Evolutionary conservation across 37 sponge, comb jelly and placozoan genomes (phyloP), one percentile per base, ranked within the genome.

Genomic region (Crambe crambe): DNA sequence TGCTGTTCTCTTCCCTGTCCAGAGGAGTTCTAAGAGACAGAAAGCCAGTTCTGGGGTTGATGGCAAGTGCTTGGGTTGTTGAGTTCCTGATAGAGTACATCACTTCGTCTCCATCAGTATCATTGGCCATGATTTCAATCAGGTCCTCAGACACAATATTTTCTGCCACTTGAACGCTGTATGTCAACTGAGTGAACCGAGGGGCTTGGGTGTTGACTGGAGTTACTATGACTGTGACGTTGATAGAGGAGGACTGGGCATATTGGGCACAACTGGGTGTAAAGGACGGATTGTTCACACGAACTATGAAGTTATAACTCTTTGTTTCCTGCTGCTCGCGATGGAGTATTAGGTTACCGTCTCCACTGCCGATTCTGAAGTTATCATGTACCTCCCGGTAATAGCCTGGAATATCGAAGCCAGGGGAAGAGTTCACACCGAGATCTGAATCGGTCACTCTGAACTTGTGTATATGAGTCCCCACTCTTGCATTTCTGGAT

Each of bases 71-170:
- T 25, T 74, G 54, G 41, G 40, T 21, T 6, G 12, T 58, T 3
- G 58, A 29, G 9, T 68, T 29, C 10, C 38, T 9, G 43, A 80
- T 74, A 3, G 60, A 81, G 35, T 75, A 74, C 31, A 27, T 26
- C 15, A 77, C 35, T 1, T 36, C 31, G 34, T 59, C 60, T 1
- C 58, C 77, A 74, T 89, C 94, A 37, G 21, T 57, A 64, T 83
- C 85, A 25, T 72, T 86, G 31, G 94, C 94, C 32, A 25, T 61
- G 26, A 89, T 66, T 27, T 43, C 42, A 80, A 57, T 57, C 41
- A 20, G 56, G 61, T 1, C 1, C 12, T 41, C 17, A 41, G 23
- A 2, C 56, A 15, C 36, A 2, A 26, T 35, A n/a, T n/a, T 41
- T 36, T 86, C 87, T 26, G 38, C n/a, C 0, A 88, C 66, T 20